Evolutionary conservation across 2,113 vertebrate genomes (phyloP).

Genomic region (Aphyosemion australe): DNA sequence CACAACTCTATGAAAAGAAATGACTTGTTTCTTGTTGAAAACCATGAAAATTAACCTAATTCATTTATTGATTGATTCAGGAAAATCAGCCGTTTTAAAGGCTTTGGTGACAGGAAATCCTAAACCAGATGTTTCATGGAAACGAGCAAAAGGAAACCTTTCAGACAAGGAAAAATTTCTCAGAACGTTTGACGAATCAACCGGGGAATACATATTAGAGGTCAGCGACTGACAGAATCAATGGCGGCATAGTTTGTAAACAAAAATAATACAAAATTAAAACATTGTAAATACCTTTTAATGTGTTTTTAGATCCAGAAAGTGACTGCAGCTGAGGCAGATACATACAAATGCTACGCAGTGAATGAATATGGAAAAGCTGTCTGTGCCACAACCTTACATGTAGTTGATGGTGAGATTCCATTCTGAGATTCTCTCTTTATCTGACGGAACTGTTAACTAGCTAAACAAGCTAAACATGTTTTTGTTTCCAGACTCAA

Average conservation of each 20-base stretch:
- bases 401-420: slow-evolving; percentile 82
- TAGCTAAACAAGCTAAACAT: not conserved
- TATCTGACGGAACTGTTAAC: no score
- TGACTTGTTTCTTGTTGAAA: not conserved
- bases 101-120: slow-evolving; percentile 83
- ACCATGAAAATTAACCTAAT: no score
- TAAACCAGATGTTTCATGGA: slow-evolving; percentile 83
- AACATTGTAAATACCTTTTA: no score
- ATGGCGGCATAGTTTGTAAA: no score
- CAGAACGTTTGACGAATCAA: slow-evolving; percentile 62
- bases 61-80: slow-evolving; percentile 55
- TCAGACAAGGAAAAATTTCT: slow-evolving; percentile 78
- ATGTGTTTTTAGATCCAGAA: slow-evolving; percentile 77
- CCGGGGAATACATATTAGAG: slow-evolving; percentile 81
- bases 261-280: not conserved
- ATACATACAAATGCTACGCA: slow-evolving; percentile 84
- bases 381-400: slow-evolving; percentile 77
- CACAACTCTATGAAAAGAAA: not conserved
- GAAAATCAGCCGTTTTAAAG: slow-evolving; percentile 83
- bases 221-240: slow-evolving; percentile 61
- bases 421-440: no score
- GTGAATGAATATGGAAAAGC: slow-evolving; percentile 86
- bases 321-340: slow-evolving; percentile 75
- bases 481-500: slow-evolving; percentile 56
- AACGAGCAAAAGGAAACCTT: slow-evolving; percentile 63